Evolutionary conservation across 2,888 invertebrate genomes (phyloP).

Genomic region (Aricia artaxerxes): DNA sequence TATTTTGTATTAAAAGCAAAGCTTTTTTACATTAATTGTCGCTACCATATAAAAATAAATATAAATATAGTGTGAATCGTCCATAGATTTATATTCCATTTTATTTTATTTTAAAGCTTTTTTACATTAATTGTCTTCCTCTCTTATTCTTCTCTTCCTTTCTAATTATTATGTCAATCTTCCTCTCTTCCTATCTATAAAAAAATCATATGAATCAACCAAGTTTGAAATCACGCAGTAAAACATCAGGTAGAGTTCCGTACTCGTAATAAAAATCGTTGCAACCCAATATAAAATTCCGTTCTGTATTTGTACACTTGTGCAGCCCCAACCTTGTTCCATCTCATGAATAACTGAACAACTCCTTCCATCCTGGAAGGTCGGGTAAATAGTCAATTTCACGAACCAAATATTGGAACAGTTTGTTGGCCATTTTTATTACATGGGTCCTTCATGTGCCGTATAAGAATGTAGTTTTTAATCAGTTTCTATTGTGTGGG

Average conservation of each 20-base stretch:
- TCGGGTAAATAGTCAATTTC: background rate
- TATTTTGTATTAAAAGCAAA: no score
- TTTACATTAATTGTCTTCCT: no score
- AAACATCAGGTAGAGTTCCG: background rate
- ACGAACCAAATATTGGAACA: background rate
- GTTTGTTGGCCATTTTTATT: background rate
- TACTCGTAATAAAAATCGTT: background rate
- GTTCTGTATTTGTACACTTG: background rate
- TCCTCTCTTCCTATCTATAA: no score
- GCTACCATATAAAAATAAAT: no score
- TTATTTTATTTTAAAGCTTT: no score
- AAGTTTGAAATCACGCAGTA: background rate
- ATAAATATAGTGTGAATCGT: no score
- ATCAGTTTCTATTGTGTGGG: background rate
- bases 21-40: no score
- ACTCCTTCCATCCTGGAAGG: background rate
- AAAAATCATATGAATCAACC: no score
- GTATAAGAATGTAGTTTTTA: background rate
- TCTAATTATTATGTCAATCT: no score
- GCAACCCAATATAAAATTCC: background rate
- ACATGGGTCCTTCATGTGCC: background rate
- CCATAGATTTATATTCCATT: no score
- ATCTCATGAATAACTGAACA: background rate
- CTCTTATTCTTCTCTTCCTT: no score
- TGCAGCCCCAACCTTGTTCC: background rate